Evolutionary conservation across 2,888 invertebrate species (phyloP).

Genomic region (Eudemis profundana): DNA sequence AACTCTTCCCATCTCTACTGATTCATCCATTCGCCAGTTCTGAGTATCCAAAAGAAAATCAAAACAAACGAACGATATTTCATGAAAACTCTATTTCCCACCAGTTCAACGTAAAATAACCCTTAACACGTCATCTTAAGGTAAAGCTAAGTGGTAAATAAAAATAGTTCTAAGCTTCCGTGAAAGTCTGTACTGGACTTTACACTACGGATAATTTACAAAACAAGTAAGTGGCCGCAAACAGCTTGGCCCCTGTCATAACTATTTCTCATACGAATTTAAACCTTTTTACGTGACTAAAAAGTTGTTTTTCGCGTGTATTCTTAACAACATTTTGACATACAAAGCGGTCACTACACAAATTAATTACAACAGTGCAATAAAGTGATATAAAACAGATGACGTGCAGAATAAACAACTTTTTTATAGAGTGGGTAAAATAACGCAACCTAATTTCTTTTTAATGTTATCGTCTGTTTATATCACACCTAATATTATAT

Average conservation of each 20-base stretch:
- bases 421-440: conserved; percentile 17
- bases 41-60: conserved; percentile 46
- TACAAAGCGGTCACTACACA: not conserved
- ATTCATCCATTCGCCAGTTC: conserved; percentile 25
- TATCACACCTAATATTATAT: too few relatives aligned
- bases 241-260: not conserved
- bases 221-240: conserved; percentile 7
- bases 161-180: conserved; percentile 25
- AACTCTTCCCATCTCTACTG: conserved; percentile 28
- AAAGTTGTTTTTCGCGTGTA: not conserved
- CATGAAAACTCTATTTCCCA: conserved; percentile 43
- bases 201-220: conserved; percentile 25
- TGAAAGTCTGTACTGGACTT: conserved; percentile 34
- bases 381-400: conserved; percentile 25
- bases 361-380: conserved; percentile 24
- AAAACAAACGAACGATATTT: conserved; percentile 48
- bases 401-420: conserved; percentile 4
- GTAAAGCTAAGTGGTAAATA: not conserved
- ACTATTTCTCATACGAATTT: not conserved
- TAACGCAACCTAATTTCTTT: conserved; percentile 6
- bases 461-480: conserved; percentile 4
- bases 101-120: conserved; percentile 34
- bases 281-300: not conserved
- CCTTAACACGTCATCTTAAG: conserved; percentile 7
- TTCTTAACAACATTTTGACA: not conserved